These are phyloP conservation scores for Drosophila birchii DNA, from an alignment of 2,888 invertebrate species.

Conservation along the genomic window DNA sequence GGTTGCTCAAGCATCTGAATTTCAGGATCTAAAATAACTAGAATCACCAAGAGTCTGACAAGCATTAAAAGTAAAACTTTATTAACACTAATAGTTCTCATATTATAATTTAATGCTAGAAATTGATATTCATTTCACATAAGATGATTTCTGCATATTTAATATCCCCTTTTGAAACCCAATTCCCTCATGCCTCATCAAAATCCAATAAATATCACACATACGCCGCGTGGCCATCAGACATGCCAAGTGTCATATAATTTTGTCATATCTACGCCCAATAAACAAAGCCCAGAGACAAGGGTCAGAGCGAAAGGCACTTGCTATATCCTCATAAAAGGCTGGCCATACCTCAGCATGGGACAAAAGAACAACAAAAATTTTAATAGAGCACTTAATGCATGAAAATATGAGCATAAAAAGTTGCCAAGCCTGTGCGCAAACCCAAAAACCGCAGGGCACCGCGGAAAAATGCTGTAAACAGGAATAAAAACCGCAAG, in stretches of 20 bases:
- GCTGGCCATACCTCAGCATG: slow-evolving; percentile 6
- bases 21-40: not conserved
- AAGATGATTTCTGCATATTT: not conserved
- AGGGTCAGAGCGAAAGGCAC: slow-evolving; percentile 22
- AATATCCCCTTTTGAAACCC: not conserved
- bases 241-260: slow-evolving; percentile 55
- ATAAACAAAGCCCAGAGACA: slow-evolving; percentile 26
- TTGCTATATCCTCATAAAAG: slow-evolving; percentile 16
- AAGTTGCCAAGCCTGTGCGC: slow-evolving; percentile 31
- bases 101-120: no score
- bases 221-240: slow-evolving; percentile 45
- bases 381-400: slow-evolving; percentile 75
- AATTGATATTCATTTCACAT: slow-evolving; percentile 1
- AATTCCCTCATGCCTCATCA: slow-evolving; percentile 26
- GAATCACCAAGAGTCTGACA: no score
- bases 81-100: no score
- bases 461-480: slow-evolving; percentile 33
- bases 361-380: slow-evolving; percentile 43
- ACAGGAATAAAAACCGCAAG: slow-evolving; percentile 19
- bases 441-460: slow-evolving; percentile 33
- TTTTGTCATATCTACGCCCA: slow-evolving; percentile 45
- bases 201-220: slow-evolving; percentile 62
- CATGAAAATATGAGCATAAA: slow-evolving; percentile 68
- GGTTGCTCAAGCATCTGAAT: no score
- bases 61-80: no score